Evolutionary conservation across 2,797 vertebrate species (phyloP).

Genomic region (Xerus rutilus): DNA sequence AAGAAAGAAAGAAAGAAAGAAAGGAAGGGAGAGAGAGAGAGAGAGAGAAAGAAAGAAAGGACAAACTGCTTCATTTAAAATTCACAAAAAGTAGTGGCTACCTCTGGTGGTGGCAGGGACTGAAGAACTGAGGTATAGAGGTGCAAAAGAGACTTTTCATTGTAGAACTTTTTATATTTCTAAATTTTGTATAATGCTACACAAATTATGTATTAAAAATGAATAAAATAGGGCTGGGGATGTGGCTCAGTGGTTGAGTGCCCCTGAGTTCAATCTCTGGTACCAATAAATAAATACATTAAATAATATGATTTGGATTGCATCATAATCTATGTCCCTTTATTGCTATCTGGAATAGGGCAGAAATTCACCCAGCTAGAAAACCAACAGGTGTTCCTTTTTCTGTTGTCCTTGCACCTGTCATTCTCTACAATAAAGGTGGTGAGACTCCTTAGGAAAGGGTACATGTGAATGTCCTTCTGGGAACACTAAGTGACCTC

Average conservation of each 20-base stretch:
- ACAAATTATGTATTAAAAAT: not conserved
- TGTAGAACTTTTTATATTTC: not conserved
- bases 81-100: not conserved
- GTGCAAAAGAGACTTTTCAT: not conserved
- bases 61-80: not conserved
- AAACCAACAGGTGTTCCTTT: not conserved
- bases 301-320: not conserved
- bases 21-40: too few species aligned
- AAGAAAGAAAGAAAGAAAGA: too few species aligned
- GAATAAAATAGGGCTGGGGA: not conserved
- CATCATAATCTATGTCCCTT: not conserved
- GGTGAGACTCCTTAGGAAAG: not conserved
- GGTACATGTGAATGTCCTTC: not conserved
- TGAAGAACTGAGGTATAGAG: not conserved
- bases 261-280: too few species aligned
- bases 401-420: not conserved
- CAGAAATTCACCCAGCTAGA: not conserved
- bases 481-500: not conserved
- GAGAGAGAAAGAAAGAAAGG: too few species aligned
- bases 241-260: too few species aligned
- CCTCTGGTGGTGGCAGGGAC: not conserved
- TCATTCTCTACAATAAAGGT: not conserved
- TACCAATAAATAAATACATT: too few species aligned
- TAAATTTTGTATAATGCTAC: not conserved
- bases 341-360: not conserved